Conservation (phyloP, 2,888 invertebrate species). For the Dastarcus helophoroides region DNA sequence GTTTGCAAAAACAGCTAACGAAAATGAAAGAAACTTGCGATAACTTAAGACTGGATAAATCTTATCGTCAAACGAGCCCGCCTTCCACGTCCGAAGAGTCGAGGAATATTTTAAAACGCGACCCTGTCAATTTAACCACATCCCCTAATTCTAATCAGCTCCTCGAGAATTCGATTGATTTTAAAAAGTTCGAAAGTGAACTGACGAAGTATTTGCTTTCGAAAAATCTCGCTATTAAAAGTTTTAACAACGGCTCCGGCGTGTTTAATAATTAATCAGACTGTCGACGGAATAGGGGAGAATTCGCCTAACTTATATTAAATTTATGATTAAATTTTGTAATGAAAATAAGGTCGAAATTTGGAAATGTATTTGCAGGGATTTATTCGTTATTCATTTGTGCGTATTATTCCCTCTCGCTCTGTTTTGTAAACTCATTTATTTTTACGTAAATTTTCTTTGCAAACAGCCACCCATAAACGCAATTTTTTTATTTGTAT, state of each 20-base stretch:
- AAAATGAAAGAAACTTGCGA: constrained; percentile 73
- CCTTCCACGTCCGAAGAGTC: constrained; percentile 30
- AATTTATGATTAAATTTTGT: too few species aligned
- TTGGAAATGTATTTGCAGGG: too few species aligned
- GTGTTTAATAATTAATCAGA: constrained; percentile 17
- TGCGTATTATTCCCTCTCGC: too few species aligned
- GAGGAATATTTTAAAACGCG: constrained; percentile 22
- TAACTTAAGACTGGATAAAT: constrained; percentile 42
- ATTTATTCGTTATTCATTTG: too few species aligned
- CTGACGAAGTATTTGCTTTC: constrained; percentile 32
- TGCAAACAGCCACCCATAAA: too few species aligned
- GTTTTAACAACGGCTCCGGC: constrained; percentile 17
- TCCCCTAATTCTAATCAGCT: constrained; percentile 40
- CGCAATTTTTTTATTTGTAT: too few species aligned
- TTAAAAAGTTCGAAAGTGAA: constrained; percentile 45
- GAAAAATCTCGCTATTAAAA: constrained; percentile 21
- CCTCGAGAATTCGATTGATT: constrained; percentile 37
- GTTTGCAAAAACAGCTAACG: constrained; percentile 63
- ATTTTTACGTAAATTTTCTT: too few species aligned
- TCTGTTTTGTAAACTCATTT: too few species aligned
- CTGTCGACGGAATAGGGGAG: neutral
- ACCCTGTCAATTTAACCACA: constrained; percentile 34
- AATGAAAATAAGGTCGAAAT: too few species aligned
- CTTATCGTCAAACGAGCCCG: constrained; percentile 14
- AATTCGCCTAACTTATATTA: too few species aligned